phyloP scores from a whole-genome alignment of 1,140 invertebrate genomes.

The Reticulitermes speratus region DNA sequence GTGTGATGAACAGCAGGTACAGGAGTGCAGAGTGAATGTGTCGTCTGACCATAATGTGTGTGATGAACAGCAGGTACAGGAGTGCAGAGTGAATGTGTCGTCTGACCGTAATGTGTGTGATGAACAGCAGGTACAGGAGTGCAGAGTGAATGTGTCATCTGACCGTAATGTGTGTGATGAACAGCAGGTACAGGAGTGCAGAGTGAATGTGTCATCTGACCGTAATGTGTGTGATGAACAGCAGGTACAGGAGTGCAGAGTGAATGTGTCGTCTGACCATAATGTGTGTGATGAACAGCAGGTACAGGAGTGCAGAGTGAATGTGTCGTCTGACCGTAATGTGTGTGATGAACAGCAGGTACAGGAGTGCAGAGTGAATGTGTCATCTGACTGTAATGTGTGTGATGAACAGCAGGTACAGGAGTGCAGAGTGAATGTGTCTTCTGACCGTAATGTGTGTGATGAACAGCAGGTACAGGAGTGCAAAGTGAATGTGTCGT shows the following conservation, averaged over 20 bases:
- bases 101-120: conserved; percentile 30
- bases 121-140: conserved; percentile 36
- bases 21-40: not conserved
- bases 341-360: conserved; percentile 38
- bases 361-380: not conserved
- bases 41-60: conserved; percentile 22
- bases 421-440: not conserved
- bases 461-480: conserved; percentile 36
- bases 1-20: conserved; percentile 37
- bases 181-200: conserved; percentile 35
- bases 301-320: conserved; percentile 32
- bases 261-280: not conserved
- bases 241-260: conserved; percentile 36
- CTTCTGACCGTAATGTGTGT: conserved; percentile 21
- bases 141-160: not conserved
- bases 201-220: not conserved
- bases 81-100: not conserved
- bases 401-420: conserved; percentile 37
- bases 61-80: conserved; percentile 36
- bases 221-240: conserved; percentile 34
- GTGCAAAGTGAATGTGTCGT: not conserved
- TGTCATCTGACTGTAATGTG: conserved; percentile 1
- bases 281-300: conserved; percentile 37
- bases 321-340: not conserved
- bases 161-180: conserved; percentile 33